phyloP scores from a whole-genome alignment of 1,140 invertebrate genomes.

The Heliconius hermathena region DNA sequence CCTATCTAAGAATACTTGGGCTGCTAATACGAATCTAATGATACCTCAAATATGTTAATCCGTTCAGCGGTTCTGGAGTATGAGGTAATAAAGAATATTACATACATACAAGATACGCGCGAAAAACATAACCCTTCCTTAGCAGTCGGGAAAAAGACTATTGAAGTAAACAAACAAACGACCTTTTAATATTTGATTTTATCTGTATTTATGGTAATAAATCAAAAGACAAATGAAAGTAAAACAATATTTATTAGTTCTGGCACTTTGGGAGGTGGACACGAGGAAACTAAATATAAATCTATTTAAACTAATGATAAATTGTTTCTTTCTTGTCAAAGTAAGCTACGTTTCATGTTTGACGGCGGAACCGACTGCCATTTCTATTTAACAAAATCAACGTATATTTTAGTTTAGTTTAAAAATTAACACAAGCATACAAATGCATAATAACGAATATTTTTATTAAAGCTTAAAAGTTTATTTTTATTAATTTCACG shows the following conservation, averaged over 20 bases:
- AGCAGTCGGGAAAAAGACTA: no score
- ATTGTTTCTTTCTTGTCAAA: conserved; percentile 1
- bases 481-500: background rate
- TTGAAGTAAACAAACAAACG: no score
- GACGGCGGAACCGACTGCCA: background rate
- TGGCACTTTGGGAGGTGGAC: background rate
- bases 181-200: background rate
- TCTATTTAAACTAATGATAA: conserved; percentile 11
- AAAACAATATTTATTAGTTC: background rate
- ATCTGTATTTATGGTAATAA: background rate
- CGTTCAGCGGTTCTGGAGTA: no score
- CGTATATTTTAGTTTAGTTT: background rate
- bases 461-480: background rate
- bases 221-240: background rate
- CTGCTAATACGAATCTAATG: no score
- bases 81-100: no score
- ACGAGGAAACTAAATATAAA: background rate
- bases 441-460: background rate
- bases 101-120: no score
- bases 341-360: background rate
- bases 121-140: no score
- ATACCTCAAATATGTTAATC: no score
- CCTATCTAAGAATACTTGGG: no score
- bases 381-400: background rate
- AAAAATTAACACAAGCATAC: background rate